Evolutionary conservation across 2,113 vertebrate species (phyloP).

Genomic region (Rhea pennata): DNA sequence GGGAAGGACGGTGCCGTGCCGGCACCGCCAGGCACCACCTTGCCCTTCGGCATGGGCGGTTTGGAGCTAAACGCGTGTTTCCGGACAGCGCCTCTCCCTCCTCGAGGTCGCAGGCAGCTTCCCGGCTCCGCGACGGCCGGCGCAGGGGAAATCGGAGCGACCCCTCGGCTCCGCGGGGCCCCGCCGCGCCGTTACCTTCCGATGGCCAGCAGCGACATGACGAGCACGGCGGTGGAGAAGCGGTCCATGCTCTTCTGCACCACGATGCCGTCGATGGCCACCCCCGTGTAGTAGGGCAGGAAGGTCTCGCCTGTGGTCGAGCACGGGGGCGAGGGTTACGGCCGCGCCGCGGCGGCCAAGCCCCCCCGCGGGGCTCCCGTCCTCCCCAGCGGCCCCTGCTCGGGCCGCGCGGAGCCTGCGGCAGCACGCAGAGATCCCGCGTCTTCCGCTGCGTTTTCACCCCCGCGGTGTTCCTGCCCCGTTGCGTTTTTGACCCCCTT

Average conservation of each 20-base stretch:
- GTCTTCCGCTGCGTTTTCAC: not conserved
- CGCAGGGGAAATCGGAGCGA: no score
- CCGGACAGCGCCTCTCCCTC: not conserved
- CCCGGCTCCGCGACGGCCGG: no score
- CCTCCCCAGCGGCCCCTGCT: no score
- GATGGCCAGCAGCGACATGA: slow-evolving; percentile 82
- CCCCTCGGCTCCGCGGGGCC: no score
- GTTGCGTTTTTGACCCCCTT: not conserved
- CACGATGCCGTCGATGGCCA: slow-evolving; percentile 90
- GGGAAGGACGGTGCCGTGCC: no score
- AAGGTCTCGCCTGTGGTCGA: slow-evolving; percentile 87
- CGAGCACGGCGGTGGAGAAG: slow-evolving; percentile 82
- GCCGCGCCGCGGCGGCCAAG: no score
- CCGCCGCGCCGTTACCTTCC: slow-evolving; percentile 81
- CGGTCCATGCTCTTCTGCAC: slow-evolving; percentile 90
- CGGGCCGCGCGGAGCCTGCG: no score
- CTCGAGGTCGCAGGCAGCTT: not conserved
- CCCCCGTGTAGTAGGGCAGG: slow-evolving; percentile 90
- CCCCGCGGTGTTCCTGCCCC: not conserved
- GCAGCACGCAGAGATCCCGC: fast-evolving
- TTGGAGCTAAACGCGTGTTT: not conserved
- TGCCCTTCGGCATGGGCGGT: not conserved
- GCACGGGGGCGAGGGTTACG: not conserved
- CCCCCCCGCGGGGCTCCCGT: no score
- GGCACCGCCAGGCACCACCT: not conserved